phyloP scores from a whole-genome alignment of 2,797 vertebrate species.

The Trachops cirrhosus region DNA sequence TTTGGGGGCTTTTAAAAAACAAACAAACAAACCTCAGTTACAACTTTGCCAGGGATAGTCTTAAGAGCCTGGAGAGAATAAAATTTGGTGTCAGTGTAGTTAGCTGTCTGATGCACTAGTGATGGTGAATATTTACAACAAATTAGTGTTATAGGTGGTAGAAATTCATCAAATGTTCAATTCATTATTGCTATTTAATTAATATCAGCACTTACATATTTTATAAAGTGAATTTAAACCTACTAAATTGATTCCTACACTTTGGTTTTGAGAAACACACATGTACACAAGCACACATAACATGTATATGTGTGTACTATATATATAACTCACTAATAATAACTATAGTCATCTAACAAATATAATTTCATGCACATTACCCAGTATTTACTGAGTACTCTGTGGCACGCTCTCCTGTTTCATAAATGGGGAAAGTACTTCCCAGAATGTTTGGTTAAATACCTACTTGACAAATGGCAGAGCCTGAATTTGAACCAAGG shows the following conservation, averaged over 20 bases:
- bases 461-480: neutral
- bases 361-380: neutral
- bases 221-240: neutral
- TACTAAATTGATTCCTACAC: neutral
- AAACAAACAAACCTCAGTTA: neutral
- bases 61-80: neutral
- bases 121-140: neutral
- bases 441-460: neutral
- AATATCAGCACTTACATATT: neutral
- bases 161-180: neutral
- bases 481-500: neutral
- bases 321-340: neutral
- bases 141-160: neutral
- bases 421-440: neutral
- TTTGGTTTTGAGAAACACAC: neutral
- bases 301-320: neutral
- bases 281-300: neutral
- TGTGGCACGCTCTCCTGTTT: neutral
- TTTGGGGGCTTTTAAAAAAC: neutral
- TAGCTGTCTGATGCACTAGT: neutral
- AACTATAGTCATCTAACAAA: neutral
- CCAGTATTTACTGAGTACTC: neutral
- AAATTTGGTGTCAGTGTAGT: neutral
- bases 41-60: neutral
- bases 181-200: neutral